A percentile compares a stretch with the other conserved stretches of the same genome.
These are phyloP conservation scores for Lophotis ruficrista DNA, from an alignment of 2,113 vertebrate genomes.

Conservation along the genomic window DNA sequence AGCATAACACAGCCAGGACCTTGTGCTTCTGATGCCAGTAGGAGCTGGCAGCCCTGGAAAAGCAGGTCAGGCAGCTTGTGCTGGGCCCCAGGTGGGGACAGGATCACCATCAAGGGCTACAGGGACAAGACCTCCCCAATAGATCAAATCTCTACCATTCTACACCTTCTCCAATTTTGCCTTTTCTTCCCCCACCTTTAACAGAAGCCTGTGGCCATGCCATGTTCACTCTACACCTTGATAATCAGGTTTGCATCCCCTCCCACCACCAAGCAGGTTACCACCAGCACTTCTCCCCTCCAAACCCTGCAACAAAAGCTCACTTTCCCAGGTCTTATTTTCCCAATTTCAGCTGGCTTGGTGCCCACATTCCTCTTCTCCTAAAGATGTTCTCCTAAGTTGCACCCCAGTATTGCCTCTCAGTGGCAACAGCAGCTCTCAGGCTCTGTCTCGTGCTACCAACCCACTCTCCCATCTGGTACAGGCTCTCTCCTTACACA, in stretches of 20 bases:
- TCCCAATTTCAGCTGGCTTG: fast-evolving
- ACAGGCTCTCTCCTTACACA: not conserved
- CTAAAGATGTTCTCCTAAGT: no score
- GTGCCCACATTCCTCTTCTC: not conserved
- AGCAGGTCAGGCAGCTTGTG: not conserved
- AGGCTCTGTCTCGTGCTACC: not conserved
- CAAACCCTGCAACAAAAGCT: fast-evolving
- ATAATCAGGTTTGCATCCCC: no score
- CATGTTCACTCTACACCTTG: fast-evolving
- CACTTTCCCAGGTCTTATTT: not conserved
- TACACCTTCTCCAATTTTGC: not conserved
- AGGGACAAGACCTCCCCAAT: not conserved
- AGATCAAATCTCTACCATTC: not conserved
- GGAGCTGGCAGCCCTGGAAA: not conserved
- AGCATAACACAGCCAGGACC: not conserved
- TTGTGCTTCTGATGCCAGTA: not conserved
- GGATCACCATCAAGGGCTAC: not conserved
- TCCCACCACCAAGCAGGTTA: no score
- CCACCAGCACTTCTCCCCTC: no score
- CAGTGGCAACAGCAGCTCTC: not conserved
- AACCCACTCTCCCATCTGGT: not conserved
- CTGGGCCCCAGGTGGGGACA: not conserved
- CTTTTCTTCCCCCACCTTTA: not conserved
- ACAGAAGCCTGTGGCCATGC: not conserved
- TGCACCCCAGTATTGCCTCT: not conserved